phyloP scores from a whole-genome alignment of 1,140 invertebrate genomes.

The Eueides isabella region DNA sequence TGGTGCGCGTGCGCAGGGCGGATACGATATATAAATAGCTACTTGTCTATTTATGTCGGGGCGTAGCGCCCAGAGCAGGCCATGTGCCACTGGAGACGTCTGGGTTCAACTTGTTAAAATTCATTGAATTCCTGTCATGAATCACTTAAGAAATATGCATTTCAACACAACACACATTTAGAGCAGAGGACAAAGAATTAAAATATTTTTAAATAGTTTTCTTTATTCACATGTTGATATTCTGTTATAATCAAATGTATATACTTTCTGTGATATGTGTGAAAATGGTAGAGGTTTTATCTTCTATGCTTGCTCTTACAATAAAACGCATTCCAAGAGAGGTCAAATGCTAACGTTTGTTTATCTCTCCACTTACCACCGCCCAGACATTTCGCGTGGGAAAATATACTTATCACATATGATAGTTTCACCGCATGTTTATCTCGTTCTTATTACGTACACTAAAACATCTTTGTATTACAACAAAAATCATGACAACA shows the following conservation, averaged over 20 bases:
- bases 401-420: conserved; percentile 49
- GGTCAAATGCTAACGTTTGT: conserved; percentile 56
- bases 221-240: not conserved
- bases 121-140: conserved; percentile 46
- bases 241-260: not conserved
- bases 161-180: not conserved
- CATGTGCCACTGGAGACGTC: conserved; percentile 69
- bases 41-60: conserved; percentile 70
- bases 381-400: conserved; percentile 67
- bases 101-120: conserved; percentile 46
- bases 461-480: not conserved
- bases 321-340: conserved; percentile 32
- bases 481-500: not conserved
- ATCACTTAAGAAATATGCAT: conserved; percentile 14
- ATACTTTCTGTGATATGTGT: not conserved
- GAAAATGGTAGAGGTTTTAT: not conserved
- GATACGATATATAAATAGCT: conserved; percentile 78
- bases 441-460: not conserved
- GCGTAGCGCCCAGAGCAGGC: conserved; percentile 61
- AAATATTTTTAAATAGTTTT: too few relatives aligned
- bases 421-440: conserved; percentile 12
- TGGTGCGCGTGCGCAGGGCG: conserved; percentile 71
- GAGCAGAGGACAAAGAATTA: not conserved
- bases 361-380: conserved; percentile 72
- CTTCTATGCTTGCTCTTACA: conserved; percentile 8